Conservation (phyloP, 2,113 vertebrate genomes). For the Choloepus hoffmanni region DNA sequence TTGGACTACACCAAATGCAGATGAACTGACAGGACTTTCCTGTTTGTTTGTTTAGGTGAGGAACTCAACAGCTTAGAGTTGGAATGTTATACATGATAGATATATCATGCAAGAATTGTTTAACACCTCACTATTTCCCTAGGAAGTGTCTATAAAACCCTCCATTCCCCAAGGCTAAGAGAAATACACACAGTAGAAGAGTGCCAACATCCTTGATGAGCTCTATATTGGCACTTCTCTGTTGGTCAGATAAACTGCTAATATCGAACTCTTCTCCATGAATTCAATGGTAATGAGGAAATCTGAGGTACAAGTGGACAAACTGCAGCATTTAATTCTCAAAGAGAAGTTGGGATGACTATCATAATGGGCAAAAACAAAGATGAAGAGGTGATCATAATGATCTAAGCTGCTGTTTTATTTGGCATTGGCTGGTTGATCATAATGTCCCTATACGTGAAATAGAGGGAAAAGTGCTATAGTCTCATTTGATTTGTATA, state of each 20-base stretch:
- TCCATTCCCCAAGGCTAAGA: background rate
- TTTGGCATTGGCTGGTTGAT: too few species aligned
- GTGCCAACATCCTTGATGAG: background rate
- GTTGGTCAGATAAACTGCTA: background rate
- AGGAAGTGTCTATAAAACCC: background rate
- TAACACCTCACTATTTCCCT: background rate
- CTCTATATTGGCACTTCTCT: background rate
- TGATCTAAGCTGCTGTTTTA: too few species aligned
- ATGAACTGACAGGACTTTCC: background rate
- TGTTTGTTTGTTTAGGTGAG: background rate
- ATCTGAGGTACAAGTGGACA: background rate
- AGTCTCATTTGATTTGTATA: too few species aligned
- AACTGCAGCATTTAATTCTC: too few species aligned
- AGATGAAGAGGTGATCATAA: too few species aligned
- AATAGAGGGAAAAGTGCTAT: too few species aligned
- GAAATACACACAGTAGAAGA: background rate
- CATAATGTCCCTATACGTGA: too few species aligned
- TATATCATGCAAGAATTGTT: background rate
- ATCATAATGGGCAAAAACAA: too few species aligned
- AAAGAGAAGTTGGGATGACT: too few species aligned
- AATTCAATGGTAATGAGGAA: background rate
- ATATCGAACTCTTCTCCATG: background rate
- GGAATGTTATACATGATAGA: background rate
- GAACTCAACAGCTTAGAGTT: background rate
- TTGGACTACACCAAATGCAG: background rate